Conservation (phyloP, 2,888 invertebrate genomes). For the Terebella lapidaria region DNA sequence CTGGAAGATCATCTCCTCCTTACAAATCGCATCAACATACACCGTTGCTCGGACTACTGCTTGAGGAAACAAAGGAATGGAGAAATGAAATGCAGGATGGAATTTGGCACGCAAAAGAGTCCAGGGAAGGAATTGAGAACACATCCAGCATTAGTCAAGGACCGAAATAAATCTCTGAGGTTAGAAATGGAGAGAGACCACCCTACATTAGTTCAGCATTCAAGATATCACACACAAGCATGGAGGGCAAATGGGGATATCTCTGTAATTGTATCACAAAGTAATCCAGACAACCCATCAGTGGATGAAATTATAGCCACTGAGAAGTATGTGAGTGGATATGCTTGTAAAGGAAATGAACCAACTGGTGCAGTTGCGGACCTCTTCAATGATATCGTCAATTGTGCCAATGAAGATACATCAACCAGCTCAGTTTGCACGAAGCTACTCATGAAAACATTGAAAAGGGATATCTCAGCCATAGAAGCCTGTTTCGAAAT, state of each 20-base stretch:
- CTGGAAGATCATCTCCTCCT: slow-evolving; percentile 24
- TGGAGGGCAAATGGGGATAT: slow-evolving; percentile 28
- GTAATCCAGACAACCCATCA: slow-evolving; percentile 23
- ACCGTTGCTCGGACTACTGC: slow-evolving; percentile 26
- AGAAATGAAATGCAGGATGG: slow-evolving; percentile 20
- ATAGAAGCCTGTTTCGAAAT: no score
- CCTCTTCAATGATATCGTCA: no score
- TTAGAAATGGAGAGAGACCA: slow-evolving; percentile 29
- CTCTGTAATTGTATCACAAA: slow-evolving; percentile 26
- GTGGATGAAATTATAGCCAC: no score
- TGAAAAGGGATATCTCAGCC: no score
- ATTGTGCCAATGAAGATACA: background rate
- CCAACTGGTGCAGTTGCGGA: no score
- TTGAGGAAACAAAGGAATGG: background rate
- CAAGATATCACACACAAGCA: slow-evolving; percentile 24
- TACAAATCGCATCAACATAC: slow-evolving; percentile 22
- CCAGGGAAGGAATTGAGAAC: slow-evolving; percentile 18
- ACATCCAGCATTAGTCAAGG: slow-evolving; percentile 20
- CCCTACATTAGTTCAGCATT: slow-evolving; percentile 27
- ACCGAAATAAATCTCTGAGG: slow-evolving; percentile 24
- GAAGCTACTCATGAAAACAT: slow-evolving; percentile 26
- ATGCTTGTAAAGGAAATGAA: no score
- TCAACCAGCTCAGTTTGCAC: slow-evolving; percentile 16
- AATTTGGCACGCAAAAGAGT: slow-evolving; percentile 20
- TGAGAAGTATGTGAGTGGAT: no score